Evolutionary conservation across 2,113 vertebrate species (phyloP).

Genomic region (Hippocampus zosterae): DNA sequence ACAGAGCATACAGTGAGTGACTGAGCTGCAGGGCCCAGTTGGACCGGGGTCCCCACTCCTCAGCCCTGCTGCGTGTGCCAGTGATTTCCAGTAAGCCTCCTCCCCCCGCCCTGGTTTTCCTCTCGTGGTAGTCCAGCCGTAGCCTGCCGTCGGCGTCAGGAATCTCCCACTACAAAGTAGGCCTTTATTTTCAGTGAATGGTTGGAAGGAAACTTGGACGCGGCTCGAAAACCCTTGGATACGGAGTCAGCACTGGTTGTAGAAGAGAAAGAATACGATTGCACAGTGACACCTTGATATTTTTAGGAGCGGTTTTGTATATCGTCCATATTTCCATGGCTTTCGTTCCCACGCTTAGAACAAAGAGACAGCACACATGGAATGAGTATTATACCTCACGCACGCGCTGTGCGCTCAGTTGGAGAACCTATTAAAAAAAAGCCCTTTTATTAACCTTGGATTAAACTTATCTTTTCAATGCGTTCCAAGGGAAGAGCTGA

Average conservation of each 20-base stretch:
- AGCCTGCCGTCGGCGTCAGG: constrained; percentile 48
- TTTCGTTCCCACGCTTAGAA: constrained; percentile 29
- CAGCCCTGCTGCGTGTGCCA: constrained; percentile 52
- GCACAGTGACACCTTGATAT: constrained; percentile 45
- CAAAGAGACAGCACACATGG: constrained; percentile 19
- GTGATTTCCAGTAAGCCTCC: constrained; percentile 67
- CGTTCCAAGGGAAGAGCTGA: constrained; percentile 37
- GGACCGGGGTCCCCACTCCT: constrained; percentile 48
- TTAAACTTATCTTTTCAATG: constrained; percentile 46
- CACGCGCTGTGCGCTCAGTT: constrained; percentile 10
- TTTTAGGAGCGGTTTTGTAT: constrained; percentile 45
- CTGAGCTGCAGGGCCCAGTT: constrained; percentile 34
- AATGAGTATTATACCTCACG: constrained; percentile 4
- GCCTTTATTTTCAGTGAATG: constrained; percentile 64
- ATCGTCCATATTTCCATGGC: constrained; percentile 47
- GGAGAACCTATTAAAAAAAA: constrained; percentile 25
- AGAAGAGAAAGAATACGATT: constrained; percentile 40
- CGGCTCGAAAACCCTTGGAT: constrained; percentile 29
- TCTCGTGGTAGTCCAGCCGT: constrained; percentile 54
- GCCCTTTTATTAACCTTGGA: constrained; percentile 32
- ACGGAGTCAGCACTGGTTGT: constrained; percentile 41
- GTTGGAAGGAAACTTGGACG: constrained; percentile 65
- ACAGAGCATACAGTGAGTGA: constrained; percentile 27
- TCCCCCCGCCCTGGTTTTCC: constrained; percentile 59
- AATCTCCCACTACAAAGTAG: constrained; percentile 60